These are phyloP conservation scores for Drosophila nigromelanica DNA, from an alignment of 1,140 invertebrate species.

Conservation along the genomic window DNA sequence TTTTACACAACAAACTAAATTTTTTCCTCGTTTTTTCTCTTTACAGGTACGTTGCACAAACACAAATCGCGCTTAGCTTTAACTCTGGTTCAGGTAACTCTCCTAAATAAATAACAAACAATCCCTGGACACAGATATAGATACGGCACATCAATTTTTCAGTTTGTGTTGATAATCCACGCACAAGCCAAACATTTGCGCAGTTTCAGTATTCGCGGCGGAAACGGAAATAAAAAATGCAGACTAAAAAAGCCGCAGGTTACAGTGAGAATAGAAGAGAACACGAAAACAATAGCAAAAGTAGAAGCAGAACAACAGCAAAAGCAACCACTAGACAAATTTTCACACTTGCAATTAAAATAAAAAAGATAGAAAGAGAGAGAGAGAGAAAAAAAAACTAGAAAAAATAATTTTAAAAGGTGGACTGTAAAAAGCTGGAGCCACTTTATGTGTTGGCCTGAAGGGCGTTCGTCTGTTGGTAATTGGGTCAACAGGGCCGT, in stretches of 20 bases:
- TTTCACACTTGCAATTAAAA: conserved; percentile 51
- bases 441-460: conserved; percentile 30
- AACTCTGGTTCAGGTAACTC: conserved; percentile 20
- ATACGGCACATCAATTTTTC: not conserved
- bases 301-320: not conserved
- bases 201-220: conserved; percentile 34
- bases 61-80: not conserved
- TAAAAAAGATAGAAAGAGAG: not conserved
- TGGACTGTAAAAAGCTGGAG: conserved; percentile 7
- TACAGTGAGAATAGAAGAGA: conserved; percentile 19
- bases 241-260: conserved; percentile 20
- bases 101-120: conserved; percentile 9
- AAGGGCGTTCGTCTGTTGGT: conserved; percentile 28
- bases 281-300: not conserved
- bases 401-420: not conserved
- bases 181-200: conserved; percentile 60
- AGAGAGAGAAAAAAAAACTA: not conserved
- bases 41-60: conserved; percentile 60
- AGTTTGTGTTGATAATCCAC: conserved; percentile 33
- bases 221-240: conserved; percentile 62
- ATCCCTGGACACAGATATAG: not conserved
- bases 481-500: conserved; percentile 72
- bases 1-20: conserved; percentile 15
- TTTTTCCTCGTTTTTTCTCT: not conserved
- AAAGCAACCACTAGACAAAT: conserved; percentile 29